phyloP scores from a whole-genome alignment of 2,113 vertebrate genomes.

The Muntiacus muntjak region DNA sequence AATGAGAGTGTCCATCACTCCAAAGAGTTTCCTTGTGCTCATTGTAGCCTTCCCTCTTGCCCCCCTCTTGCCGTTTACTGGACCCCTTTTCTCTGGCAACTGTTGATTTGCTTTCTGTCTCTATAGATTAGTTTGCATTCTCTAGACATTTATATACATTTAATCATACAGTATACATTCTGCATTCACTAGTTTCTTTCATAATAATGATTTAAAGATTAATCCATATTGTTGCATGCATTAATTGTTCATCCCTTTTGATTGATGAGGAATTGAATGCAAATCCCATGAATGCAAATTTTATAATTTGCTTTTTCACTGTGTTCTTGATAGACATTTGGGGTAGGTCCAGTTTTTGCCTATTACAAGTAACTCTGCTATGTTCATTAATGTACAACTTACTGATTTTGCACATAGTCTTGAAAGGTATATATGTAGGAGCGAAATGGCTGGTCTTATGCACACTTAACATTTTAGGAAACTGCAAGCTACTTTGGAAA shows the following conservation, averaged over 20 bases:
- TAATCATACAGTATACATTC: neutral
- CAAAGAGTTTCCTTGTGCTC: neutral
- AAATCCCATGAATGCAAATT: neutral
- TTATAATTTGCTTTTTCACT: neutral
- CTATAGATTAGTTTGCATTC: neutral
- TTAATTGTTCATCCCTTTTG: neutral
- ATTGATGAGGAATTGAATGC: neutral
- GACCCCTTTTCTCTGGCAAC: neutral
- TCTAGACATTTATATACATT: neutral
- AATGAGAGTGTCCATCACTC: no score
- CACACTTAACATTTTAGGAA: neutral
- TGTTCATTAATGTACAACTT: neutral
- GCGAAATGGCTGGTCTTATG: neutral
- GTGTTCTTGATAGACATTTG: neutral
- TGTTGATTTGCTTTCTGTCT: neutral
- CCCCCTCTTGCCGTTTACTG: neutral
- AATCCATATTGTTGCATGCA: neutral
- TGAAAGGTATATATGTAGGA: neutral
- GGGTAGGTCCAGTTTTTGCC: neutral
- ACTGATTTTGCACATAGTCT: neutral
- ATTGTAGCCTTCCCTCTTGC: neutral
- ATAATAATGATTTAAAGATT: neutral
- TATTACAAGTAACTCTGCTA: neutral
- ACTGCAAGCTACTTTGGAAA: neutral
- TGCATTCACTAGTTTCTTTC: no score